Percentiles rank a stretch among this genome's conserved stretches.
These are phyloP conservation scores for Ophion ventricosus DNA, from an alignment of 2,888 invertebrate genomes.

Conservation along the genomic window DNA sequence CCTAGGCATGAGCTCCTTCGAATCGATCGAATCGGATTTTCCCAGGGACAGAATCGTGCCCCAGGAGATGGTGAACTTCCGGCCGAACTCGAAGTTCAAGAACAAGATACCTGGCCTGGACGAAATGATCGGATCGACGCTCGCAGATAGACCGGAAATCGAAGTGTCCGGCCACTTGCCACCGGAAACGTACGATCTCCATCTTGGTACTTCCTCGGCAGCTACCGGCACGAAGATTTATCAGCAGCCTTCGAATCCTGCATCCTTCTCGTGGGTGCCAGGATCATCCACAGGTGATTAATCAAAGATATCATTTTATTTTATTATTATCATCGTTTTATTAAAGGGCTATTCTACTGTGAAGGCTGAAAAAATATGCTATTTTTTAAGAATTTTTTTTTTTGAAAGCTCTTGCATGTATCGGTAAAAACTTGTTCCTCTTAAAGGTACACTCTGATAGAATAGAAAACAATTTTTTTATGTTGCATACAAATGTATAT, in stretches of 20 bases:
- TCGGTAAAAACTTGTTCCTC: too few species aligned
- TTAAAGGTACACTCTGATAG: too few species aligned
- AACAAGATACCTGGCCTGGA: constrained; percentile 72
- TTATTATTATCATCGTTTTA: too few species aligned
- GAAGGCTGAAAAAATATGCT: too few species aligned
- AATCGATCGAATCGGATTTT: constrained; percentile 75
- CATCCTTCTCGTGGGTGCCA: not conserved
- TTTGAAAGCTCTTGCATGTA: too few species aligned
- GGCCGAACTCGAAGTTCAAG: constrained; percentile 79
- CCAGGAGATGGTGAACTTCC: constrained; percentile 76
- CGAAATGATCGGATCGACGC: constrained; percentile 38
- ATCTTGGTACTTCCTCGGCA: constrained; percentile 74
- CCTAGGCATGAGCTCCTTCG: constrained; percentile 71
- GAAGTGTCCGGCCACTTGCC: constrained; percentile 78
- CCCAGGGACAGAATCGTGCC: constrained; percentile 78
- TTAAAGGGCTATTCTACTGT: too few species aligned
- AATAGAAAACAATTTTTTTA: too few species aligned
- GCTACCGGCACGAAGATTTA: not conserved
- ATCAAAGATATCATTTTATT: not conserved
- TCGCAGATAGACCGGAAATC: constrained; percentile 69
- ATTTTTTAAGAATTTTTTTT: too few species aligned
- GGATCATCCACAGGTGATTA: not conserved
- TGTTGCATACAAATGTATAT: too few species aligned
- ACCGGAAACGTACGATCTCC: constrained; percentile 77
- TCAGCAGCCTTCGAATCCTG: not conserved